Conservation (phyloP, 1,140 invertebrate genomes). For the Cecropterus lyciades region DNA sequence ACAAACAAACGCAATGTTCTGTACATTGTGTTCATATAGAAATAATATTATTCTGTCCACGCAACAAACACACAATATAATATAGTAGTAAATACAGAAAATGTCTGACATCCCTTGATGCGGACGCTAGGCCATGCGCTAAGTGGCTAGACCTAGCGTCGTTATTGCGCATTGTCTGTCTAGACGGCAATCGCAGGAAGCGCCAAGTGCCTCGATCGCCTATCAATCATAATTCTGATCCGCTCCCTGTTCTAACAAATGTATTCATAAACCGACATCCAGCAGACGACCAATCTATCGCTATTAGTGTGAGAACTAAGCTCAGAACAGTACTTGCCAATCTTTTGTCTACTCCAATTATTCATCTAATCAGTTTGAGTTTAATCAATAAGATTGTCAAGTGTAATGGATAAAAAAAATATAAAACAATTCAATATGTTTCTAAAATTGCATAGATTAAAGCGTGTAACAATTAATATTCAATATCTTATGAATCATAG, state of each 20-base stretch:
- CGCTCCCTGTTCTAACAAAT: slow-evolving; percentile 17
- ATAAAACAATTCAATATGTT: too few species aligned
- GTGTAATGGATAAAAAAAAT: too few species aligned
- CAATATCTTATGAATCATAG: too few species aligned
- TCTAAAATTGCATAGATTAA: too few species aligned
- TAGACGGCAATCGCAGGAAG: slow-evolving; percentile 29
- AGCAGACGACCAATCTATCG: slow-evolving; percentile 6
- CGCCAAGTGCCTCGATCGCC: slow-evolving; percentile 28
- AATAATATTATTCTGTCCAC: too few species aligned
- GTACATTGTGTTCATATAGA: too few species aligned
- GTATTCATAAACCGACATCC: slow-evolving; percentile 23
- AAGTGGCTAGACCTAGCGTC: slow-evolving; percentile 21
- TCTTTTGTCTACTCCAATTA: neutral
- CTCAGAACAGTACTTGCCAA: slow-evolving; percentile 3
- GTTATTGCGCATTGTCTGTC: slow-evolving; percentile 17
- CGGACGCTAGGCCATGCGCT: neutral
- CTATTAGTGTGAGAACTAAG: slow-evolving; percentile 22
- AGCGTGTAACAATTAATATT: too few species aligned
- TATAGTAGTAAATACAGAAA: too few species aligned
- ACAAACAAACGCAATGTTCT: too few species aligned
- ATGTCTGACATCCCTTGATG: neutral
- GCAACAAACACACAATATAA: too few species aligned
- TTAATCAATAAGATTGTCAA: too few species aligned
- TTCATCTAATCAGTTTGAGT: too few species aligned
- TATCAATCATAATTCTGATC: slow-evolving; percentile 28